Evolutionary conservation across 2,888 invertebrate genomes (phyloP).

Genomic region (Aplocera efformata): DNA sequence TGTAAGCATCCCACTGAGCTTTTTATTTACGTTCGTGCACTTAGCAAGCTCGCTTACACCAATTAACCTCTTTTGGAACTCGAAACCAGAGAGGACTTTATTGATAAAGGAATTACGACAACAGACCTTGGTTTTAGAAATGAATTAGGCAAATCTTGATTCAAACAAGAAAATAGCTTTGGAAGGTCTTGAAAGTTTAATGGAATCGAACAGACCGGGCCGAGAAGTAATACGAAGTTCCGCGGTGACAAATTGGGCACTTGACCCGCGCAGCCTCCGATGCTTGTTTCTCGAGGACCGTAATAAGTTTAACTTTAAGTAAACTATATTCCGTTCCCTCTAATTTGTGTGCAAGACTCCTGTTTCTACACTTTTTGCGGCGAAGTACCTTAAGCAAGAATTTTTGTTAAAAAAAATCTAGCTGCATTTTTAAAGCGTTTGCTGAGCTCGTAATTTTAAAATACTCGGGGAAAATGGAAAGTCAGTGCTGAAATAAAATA

Average conservation of each 20-base stretch:
- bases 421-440: not conserved
- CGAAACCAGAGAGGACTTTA: not conserved
- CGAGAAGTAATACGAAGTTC: conserved; percentile 73
- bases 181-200: conserved; percentile 80
- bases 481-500: conserved; percentile 48
- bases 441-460: no score
- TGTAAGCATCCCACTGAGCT: conserved; percentile 65
- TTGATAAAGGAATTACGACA: no score
- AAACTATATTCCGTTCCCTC: conserved; percentile 79
- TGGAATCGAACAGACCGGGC: conserved; percentile 75
- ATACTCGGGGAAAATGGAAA: conserved; percentile 3
- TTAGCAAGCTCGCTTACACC: conserved; percentile 39
- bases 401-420: conserved; percentile 5
- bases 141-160: conserved; percentile 74
- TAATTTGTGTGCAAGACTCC: conserved; percentile 65
- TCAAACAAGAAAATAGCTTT: conserved; percentile 76
- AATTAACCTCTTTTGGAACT: conserved; percentile 6
- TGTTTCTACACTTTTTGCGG: conserved; percentile 56
- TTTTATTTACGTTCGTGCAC: conserved; percentile 59
- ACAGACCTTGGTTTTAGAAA: conserved; percentile 46
- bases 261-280: conserved; percentile 75
- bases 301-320: conserved; percentile 80
- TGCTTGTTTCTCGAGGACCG: conserved; percentile 76
- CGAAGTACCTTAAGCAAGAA: conserved; percentile 47
- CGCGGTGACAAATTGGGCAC: conserved; percentile 80